Evolutionary conservation across 2,113 vertebrate species (phyloP), one percentile per base, ranked within the genome.

Genomic region (Gambusia holbrooki): DNA sequence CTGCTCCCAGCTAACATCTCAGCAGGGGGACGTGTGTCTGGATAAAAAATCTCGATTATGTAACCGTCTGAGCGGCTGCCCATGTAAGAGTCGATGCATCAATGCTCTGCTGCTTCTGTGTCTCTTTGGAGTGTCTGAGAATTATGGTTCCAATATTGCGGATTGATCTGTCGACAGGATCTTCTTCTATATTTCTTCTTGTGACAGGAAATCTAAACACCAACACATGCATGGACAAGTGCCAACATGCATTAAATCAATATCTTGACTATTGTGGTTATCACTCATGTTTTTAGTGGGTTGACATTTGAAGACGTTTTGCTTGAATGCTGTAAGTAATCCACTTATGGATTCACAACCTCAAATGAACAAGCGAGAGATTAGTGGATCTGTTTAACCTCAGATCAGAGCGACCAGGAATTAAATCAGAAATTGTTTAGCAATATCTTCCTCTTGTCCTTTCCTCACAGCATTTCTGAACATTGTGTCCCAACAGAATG

Each of bases 381-480:
- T 92, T 76, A 88, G 81, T 62, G 73, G 82, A 79, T 82, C 81
- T 82, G 81, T 86, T 84, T 85, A 84, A 85, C 84, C 76, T 79
- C 75, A 22, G 73, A 79, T 68, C 71, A 67, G 51, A 29, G 66
- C 33, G 37, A 66, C 58, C n/a, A 0, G 7, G 80, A 87, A 84
- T 89, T 86, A 80, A 75, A 84, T 33, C 8, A 0, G 74, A 79
- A 77, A 85, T 89, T 90, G 81, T 83, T 82, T 62, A 71, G 82
- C 60, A 77, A 51, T 80, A 84, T 32, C 48, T 42, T 81, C 60
- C 27, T 63, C 51, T 33, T 19, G 51, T 78, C 69, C 25, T 45
- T 40, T 75, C 62, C n/a, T 19, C 79, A 9, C 22, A 58, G 51
- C 51, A 58, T 8, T 58, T n/a, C 63, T 74, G 62, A 58, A 4